Evolutionary conservation across 2,888 invertebrate genomes (phyloP).

Genomic region (Lamellibrachia columna): DNA sequence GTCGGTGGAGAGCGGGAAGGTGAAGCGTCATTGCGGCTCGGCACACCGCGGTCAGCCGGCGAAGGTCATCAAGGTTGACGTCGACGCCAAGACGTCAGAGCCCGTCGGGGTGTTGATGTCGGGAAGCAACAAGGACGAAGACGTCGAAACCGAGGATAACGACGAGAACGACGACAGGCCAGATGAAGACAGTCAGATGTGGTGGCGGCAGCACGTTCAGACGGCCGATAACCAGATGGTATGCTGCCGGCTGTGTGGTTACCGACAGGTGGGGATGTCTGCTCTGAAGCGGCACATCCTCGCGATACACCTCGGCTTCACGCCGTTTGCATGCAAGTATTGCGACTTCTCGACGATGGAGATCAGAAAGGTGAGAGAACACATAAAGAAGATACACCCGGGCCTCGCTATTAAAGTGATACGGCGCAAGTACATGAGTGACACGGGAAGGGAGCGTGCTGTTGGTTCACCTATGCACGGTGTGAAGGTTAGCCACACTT

Average conservation of each 20-base stretch:
- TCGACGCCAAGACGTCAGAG: background rate
- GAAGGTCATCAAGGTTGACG: background rate
- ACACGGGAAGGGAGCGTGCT: background rate
- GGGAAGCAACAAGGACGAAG: background rate
- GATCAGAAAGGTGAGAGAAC: conserved; percentile 34
- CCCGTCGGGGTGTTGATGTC: background rate
- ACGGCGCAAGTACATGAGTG: background rate
- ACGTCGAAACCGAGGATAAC: background rate
- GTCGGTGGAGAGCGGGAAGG: conserved; percentile 35
- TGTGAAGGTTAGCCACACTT: background rate
- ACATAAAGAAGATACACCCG: conserved; percentile 38
- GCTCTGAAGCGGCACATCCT: conserved; percentile 37
- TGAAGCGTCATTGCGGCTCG: conserved; percentile 33
- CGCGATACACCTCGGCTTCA: conserved; percentile 34
- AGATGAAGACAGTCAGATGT: background rate
- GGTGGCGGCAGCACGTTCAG: background rate
- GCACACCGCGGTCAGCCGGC: conserved; percentile 25
- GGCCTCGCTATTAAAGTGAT: background rate
- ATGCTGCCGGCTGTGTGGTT: conserved; percentile 21
- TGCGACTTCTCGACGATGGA: conserved; percentile 39
- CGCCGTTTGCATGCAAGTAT: conserved; percentile 41
- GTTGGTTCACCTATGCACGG: background rate
- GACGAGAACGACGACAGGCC: background rate
- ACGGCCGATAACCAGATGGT: background rate
- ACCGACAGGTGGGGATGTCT: conserved; percentile 26